These are phyloP conservation scores for Tetramorium alpestre DNA, from an alignment of 1,140 invertebrate species.

Conservation along the genomic window DNA sequence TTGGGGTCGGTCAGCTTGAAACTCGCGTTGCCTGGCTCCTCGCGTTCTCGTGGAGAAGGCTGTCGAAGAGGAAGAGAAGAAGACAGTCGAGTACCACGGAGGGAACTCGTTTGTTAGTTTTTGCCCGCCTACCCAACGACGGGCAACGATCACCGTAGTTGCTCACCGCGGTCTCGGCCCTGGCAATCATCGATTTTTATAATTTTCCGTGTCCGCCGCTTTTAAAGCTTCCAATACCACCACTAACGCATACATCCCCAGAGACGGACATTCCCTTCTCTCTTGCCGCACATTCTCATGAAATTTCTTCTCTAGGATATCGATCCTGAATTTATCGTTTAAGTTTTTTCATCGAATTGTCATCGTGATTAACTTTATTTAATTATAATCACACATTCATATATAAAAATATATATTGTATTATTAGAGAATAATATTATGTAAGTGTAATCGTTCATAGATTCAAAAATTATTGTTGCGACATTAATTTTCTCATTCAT, in stretches of 20 bases:
- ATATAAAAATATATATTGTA: not conserved
- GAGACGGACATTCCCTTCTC: not conserved
- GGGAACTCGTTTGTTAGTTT: constrained; percentile 82
- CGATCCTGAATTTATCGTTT: not conserved
- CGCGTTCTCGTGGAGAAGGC: constrained; percentile 37
- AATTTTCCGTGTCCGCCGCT: constrained; percentile 71
- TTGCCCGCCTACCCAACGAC: constrained; percentile 71
- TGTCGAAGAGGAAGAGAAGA: constrained; percentile 50
- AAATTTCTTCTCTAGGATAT: constrained; percentile 2
- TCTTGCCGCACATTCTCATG: not conserved
- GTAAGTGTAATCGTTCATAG: not conserved
- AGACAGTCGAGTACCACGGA: constrained; percentile 58
- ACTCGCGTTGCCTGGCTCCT: constrained; percentile 28
- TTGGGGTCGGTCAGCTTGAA: not conserved
- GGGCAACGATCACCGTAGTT: constrained; percentile 48
- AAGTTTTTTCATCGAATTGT: not conserved
- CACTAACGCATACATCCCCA: not conserved
- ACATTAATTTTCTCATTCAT: not conserved
- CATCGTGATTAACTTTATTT: constrained; percentile 1
- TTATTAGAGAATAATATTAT: not conserved
- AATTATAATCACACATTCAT: not conserved
- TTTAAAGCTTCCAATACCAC: not conserved
- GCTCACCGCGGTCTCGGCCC: constrained; percentile 55
- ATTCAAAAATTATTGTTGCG: not conserved
- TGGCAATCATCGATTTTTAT: constrained; percentile 77